Evolutionary conservation across 2,888 invertebrate genomes (phyloP).

Genomic region (Emmelina monodactyla): DNA sequence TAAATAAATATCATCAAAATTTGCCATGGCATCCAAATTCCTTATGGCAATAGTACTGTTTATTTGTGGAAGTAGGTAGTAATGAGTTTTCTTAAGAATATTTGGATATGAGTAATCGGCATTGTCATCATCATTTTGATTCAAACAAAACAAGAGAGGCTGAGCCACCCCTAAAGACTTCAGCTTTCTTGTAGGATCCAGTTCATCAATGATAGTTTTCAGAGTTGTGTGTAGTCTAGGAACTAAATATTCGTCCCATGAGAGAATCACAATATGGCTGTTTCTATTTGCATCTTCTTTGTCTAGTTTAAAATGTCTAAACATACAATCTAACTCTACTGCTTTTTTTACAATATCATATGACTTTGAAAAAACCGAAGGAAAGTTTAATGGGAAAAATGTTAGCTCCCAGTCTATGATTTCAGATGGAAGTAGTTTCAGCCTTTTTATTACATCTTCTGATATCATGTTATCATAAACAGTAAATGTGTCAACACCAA

Average conservation of each 20-base stretch:
- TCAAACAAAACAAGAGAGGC: constrained; percentile 46
- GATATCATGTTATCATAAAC: constrained; percentile 69
- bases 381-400: constrained; percentile 73
- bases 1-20: constrained; percentile 46
- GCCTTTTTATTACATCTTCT: constrained; percentile 51
- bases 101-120: constrained; percentile 44
- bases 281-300: constrained; percentile 53
- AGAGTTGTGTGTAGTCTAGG: constrained; percentile 65
- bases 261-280: constrained; percentile 61
- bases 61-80: constrained; percentile 35
- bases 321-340: constrained; percentile 71
- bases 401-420: constrained; percentile 63
- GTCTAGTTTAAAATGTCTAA: constrained; percentile 65
- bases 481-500: constrained; percentile 72
- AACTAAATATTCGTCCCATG: constrained; percentile 73
- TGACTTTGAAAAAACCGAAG: constrained; percentile 59
- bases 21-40: constrained; percentile 50
- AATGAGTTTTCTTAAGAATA: constrained; percentile 56
- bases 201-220: constrained; percentile 59
- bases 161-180: constrained; percentile 33
- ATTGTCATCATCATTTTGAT: constrained; percentile 53
- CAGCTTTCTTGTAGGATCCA: constrained; percentile 47
- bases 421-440: constrained; percentile 50
- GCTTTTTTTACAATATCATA: constrained; percentile 54
- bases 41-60: constrained; percentile 34